These are phyloP conservation scores for Nasua narica DNA, from an alignment of 2,797 vertebrate species.

Conservation along the genomic window DNA sequence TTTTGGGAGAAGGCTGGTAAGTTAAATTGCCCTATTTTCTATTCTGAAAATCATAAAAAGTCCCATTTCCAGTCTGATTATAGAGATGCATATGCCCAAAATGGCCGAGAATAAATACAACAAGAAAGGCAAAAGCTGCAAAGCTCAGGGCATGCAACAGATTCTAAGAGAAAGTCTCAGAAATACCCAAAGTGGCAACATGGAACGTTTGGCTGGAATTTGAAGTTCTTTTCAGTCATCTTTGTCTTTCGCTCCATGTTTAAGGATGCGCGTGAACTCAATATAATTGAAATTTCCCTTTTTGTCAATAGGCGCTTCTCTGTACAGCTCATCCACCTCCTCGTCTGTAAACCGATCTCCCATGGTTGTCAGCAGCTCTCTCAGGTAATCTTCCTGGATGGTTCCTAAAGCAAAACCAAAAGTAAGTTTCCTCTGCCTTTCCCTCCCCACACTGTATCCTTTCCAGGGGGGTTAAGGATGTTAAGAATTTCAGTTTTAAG, in stretches of 20 bases:
- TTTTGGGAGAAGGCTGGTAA: not conserved
- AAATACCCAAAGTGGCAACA: slow-evolving; percentile 75
- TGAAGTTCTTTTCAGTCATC: slow-evolving; percentile 88
- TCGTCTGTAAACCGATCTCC: slow-evolving; percentile 98
- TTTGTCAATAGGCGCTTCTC: slow-evolving; percentile 97
- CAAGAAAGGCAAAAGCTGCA: slow-evolving; percentile 83
- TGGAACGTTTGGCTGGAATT: slow-evolving; percentile 57
- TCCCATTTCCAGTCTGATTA: slow-evolving; percentile 80
- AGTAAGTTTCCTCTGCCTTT: too few species aligned
- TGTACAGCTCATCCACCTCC: slow-evolving; percentile 97
- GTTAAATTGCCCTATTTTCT: slow-evolving; percentile 50
- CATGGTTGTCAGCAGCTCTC: slow-evolving; percentile 98
- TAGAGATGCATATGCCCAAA: slow-evolving; percentile 82
- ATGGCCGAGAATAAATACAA: slow-evolving; percentile 83
- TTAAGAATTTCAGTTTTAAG: too few species aligned
- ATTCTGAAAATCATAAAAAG: slow-evolving; percentile 50
- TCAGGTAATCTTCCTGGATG: slow-evolving; percentile 96
- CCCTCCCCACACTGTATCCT: too few species aligned
- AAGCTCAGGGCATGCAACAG: slow-evolving; percentile 84
- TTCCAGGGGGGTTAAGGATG: too few species aligned
- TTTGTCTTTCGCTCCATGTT: slow-evolving; percentile 97
- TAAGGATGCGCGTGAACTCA: slow-evolving; percentile 98
- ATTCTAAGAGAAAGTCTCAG: slow-evolving; percentile 80
- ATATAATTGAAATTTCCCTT: slow-evolving; percentile 98
- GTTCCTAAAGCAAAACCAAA: too few species aligned